Evolutionary conservation across 37 sponge, comb jelly and placozoan genomes (phyloP).

Genomic region (Axinella damicornis): DNA sequence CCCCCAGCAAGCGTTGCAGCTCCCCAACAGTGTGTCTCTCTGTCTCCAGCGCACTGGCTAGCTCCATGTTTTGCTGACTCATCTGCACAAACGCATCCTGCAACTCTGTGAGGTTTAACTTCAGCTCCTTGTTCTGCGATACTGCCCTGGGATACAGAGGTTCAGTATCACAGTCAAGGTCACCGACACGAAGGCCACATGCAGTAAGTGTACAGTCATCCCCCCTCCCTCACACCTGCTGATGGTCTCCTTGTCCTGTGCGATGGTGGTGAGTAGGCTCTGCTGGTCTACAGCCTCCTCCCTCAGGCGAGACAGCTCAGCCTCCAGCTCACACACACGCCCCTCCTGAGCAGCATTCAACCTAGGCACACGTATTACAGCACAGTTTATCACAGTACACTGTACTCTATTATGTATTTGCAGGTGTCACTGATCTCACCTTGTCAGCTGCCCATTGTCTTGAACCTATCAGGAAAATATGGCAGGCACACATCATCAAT

Average conservation of each 20-base stretch:
- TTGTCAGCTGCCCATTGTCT: conserved; percentile 17
- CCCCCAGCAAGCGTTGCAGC: background rate
- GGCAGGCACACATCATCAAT: too few relatives aligned
- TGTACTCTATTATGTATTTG: too few relatives aligned
- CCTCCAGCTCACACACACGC: conserved; percentile 35
- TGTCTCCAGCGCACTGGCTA: conserved; percentile 80
- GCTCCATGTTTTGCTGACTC: conserved; percentile 85
- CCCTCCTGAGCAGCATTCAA: conserved; percentile 14
- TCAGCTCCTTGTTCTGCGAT: conserved; percentile 86
- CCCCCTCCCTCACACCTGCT: conserved; percentile 49
- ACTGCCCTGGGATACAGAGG: conserved; percentile 61
- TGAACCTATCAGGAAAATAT: background rate
- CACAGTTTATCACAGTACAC: too few relatives aligned
- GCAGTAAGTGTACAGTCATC: conserved; percentile 4
- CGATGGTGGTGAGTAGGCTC: conserved; percentile 66
- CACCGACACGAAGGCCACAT: too few relatives aligned
- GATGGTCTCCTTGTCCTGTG: conserved; percentile 83
- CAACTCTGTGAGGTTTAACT: conserved; percentile 73
- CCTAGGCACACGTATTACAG: background rate
- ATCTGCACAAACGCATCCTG: conserved; percentile 83
- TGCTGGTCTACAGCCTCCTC: conserved; percentile 69
- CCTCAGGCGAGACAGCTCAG: conserved; percentile 36
- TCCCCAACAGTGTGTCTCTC: conserved; percentile 23
- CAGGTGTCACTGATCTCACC: too few relatives aligned
- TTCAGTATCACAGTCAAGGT: too few relatives aligned